Base-by-base conservation (phyloP, 1,140 invertebrate genomes). In the Euura lappo region DNA sequence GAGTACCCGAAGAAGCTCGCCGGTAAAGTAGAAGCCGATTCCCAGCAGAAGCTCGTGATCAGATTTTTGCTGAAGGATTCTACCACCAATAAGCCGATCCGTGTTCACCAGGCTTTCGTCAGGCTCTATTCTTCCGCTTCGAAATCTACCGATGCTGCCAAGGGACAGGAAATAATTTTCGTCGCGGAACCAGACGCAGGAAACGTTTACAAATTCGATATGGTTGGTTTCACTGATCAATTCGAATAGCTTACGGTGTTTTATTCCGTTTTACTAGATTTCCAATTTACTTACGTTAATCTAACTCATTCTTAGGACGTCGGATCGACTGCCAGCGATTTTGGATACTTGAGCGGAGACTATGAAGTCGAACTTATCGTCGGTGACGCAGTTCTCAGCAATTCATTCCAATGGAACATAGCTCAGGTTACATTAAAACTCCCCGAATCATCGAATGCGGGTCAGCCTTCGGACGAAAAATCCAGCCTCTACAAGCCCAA, bases 31-130 rank as follows among this genome's bases (percentile, higher is more conserved):
- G 93, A 96, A 81, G 94, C 94, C 28, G 97, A 99, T 88, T 93
- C 92, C 72, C 93, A 97, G 76, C 97, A 99, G 84, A 97, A 97
- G 85, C 85, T 99, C 47, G 88, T 95, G 2, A 88, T 98, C 72
- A 94, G 94, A 81, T 96, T 98, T 84, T 84, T 90, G 1, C 85
- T 99, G 1, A 92, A 92, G 72, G 95, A 98, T 84, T 91, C 92
- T 77, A 85, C 87, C n/a, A 91, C 81, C 70, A 90, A 89, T 67
- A 92, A 93, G 80, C 76, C 92, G 1, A 91, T 97, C 74, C 87
- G 90, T 51, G 94, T 97, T 45, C 98, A 99, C 86, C 97, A 99
- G 89, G 94, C 96, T 0, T 99, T 99, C 88, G 92, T 99, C 4
- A 91, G 94, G 42, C 90, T 99, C 42, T 89, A 88, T 44, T 28